Evolutionary conservation across 2,797 vertebrate species (phyloP).

Genomic region (Antennarius maculatus): DNA sequence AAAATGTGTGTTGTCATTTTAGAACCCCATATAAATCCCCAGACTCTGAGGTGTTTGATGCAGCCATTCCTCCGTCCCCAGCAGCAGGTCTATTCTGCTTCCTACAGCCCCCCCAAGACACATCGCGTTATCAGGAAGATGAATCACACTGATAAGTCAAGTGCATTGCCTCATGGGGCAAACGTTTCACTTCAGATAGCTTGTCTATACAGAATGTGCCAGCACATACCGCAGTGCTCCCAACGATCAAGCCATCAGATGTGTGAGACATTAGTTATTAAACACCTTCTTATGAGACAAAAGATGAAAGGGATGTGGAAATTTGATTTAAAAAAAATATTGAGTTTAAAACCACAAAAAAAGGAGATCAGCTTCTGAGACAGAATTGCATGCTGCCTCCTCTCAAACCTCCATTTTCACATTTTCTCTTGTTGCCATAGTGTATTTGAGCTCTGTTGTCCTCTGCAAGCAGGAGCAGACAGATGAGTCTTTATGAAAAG

Average conservation of each 20-base stretch:
- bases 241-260: conserved; percentile 16
- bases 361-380: no score
- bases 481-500: background rate
- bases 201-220: conserved; percentile 26
- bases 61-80: background rate
- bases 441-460: conserved; percentile 22
- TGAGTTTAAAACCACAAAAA: background rate
- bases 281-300: background rate
- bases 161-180: conserved; percentile 50
- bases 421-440: conserved; percentile 41
- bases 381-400: no score
- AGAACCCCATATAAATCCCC: no score
- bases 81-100: conserved; percentile 26
- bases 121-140: conserved; percentile 56
- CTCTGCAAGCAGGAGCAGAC: conserved; percentile 13
- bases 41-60: no score
- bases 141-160: conserved; percentile 63
- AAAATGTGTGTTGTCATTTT: no score
- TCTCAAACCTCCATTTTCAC: conserved; percentile 3
- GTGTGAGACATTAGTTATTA: background rate
- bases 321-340: background rate
- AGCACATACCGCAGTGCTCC: conserved; percentile 18
- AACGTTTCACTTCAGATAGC: conserved; percentile 37
- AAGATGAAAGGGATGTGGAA: background rate
- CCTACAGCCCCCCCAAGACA: conserved; percentile 23